Evolutionary conservation across 2,797 vertebrate species (phyloP).

Genomic region (Nyctalus aviator): DNA sequence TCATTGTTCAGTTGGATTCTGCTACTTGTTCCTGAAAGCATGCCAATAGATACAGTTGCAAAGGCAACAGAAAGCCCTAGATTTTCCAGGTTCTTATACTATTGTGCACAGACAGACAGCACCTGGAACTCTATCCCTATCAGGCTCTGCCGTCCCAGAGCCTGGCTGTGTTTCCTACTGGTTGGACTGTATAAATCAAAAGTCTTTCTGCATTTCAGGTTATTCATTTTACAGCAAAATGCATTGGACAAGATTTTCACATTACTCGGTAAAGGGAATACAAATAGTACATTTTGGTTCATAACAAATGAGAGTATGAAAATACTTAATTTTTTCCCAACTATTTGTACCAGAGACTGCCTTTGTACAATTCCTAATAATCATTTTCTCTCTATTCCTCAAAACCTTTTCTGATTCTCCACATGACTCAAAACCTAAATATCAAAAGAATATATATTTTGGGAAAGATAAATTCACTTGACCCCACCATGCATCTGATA

Average conservation of each 20-base stretch:
- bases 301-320: background rate
- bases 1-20: background rate
- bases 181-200: rapidly evolving
- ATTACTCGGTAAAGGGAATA: conserved; percentile 11
- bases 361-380: background rate
- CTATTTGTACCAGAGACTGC: background rate
- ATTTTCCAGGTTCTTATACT: background rate
- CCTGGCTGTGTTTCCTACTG: background rate
- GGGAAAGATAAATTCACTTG: background rate
- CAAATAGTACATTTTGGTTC: background rate
- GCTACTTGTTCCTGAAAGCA: background rate
- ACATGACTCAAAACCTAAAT: background rate
- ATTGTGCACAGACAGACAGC: background rate
- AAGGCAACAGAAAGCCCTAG: background rate
- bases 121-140: no score
- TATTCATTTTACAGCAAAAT: background rate
- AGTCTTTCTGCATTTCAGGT: background rate
- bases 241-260: background rate
- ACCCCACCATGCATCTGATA: background rate
- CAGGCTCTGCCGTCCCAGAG: background rate
- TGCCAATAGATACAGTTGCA: background rate
- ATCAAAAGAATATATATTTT: background rate
- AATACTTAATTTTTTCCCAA: background rate
- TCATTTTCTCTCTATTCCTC: background rate
- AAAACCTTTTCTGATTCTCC: background rate